Evolutionary conservation across 1,140 invertebrate species (phyloP).

Genomic region (Drosophila kohkoa): DNA sequence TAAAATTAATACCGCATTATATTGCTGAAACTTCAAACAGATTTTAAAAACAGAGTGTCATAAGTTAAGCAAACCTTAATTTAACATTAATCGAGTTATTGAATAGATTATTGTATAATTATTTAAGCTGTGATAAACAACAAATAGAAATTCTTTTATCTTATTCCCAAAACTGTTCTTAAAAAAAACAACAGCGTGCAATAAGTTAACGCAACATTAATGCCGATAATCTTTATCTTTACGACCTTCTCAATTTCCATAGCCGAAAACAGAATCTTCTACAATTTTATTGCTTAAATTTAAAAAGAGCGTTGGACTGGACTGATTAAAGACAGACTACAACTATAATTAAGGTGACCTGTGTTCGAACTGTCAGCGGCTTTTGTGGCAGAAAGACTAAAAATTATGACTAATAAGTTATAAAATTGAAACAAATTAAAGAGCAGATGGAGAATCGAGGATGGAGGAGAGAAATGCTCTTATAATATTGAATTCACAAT

Average conservation of each 20-base stretch:
- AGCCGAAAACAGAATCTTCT: neutral
- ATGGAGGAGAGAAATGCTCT: slow-evolving; percentile 17
- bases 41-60: too few relatives aligned
- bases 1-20: too few relatives aligned
- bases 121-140: neutral
- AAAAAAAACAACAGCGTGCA: neutral
- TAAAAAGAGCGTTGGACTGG: neutral
- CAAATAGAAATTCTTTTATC: neutral
- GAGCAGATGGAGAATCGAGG: slow-evolving; percentile 65
- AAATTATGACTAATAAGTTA: slow-evolving; percentile 80
- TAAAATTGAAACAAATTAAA: slow-evolving; percentile 72
- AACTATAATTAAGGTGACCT: slow-evolving; percentile 43
- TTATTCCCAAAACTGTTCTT: neutral
- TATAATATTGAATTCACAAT: slow-evolving; percentile 27
- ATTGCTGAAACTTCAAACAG: too few relatives aligned
- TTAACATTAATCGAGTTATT: too few relatives aligned
- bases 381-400: slow-evolving; percentile 49
- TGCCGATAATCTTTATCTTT: slow-evolving; percentile 19
- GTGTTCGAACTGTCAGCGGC: slow-evolving; percentile 52
- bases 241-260: neutral
- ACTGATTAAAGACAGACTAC: slow-evolving; percentile 46
- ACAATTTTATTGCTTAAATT: neutral
- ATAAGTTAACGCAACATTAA: neutral
- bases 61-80: too few relatives aligned
- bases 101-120: too few relatives aligned